Evolutionary conservation across 1,140 invertebrate species (phyloP).

Genomic region (Ctenoplectra terminalis): DNA sequence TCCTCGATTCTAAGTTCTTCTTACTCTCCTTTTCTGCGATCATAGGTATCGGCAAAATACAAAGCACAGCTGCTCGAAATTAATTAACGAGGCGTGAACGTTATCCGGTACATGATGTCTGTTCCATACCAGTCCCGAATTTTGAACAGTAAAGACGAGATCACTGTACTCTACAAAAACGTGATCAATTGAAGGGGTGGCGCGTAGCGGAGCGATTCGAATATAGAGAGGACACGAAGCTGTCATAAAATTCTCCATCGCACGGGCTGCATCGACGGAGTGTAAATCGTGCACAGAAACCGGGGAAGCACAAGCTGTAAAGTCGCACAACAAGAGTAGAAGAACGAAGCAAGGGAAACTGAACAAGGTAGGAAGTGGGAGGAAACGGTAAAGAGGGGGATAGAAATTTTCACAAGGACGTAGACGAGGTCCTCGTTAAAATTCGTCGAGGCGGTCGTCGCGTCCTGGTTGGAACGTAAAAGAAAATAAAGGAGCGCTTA

Average conservation of each 20-base stretch:
- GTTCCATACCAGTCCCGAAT: too few relatives aligned
- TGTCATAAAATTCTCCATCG: slow-evolving; percentile 65
- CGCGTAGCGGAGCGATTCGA: slow-evolving; percentile 48
- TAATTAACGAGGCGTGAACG: too few relatives aligned
- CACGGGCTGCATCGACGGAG: slow-evolving; percentile 40
- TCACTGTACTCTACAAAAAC: slow-evolving; percentile 49
- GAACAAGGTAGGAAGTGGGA: neutral
- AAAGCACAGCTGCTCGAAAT: too few relatives aligned
- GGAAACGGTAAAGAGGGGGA: neutral
- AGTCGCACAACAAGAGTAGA: slow-evolving; percentile 33
- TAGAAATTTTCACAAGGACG: slow-evolving; percentile 53
- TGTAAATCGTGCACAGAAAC: slow-evolving; percentile 63
- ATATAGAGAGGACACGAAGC: slow-evolving; percentile 60
- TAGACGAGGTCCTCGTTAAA: slow-evolving; percentile 66
- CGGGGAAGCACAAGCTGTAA: slow-evolving; percentile 33
- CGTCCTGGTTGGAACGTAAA: slow-evolving; percentile 45
- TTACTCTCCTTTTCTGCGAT: too few relatives aligned
- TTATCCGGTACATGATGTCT: too few relatives aligned
- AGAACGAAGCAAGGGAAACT: neutral
- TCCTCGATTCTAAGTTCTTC: too few relatives aligned
- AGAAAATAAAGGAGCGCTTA: slow-evolving; percentile 67
- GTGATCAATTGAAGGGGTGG: slow-evolving; percentile 56
- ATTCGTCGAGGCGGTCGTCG: slow-evolving; percentile 61
- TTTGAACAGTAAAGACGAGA: slow-evolving; percentile 28
- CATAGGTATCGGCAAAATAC: too few relatives aligned